Evolutionary conservation across 1,140 invertebrate genomes (phyloP).

Genomic region (Drosophila santomea): DNA sequence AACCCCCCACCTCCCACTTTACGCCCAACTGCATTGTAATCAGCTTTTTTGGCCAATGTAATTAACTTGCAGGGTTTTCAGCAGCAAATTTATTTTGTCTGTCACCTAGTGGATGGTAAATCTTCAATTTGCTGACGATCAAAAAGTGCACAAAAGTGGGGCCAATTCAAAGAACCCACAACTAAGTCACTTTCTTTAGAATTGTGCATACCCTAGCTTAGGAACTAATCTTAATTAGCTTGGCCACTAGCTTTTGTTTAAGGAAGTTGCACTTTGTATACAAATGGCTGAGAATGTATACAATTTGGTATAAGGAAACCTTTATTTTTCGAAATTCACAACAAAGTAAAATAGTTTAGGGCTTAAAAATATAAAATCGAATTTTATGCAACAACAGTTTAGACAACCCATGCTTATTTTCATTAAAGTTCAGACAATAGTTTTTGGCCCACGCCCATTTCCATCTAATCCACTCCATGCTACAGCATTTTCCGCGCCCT

Average conservation of each 20-base stretch:
- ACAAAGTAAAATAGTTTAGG: no score
- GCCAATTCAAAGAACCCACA: no score
- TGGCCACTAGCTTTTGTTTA: background rate
- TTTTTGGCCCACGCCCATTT: background rate
- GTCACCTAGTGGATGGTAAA: conserved; percentile 23
- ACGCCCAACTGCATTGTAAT: background rate
- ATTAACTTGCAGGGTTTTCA: conserved; percentile 26
- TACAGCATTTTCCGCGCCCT: background rate
- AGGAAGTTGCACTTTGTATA: background rate
- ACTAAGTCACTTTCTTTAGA: background rate
- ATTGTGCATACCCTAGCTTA: background rate
- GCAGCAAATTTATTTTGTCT: conserved; percentile 26
- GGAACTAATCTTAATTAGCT: background rate
- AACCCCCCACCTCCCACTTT: background rate
- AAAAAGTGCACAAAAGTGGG: background rate
- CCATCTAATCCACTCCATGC: conserved; percentile 1
- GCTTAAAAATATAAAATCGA: background rate
- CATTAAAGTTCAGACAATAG: background rate
- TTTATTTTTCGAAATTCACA: no score
- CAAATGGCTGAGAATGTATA: no score
- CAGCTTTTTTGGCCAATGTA: conserved; percentile 1
- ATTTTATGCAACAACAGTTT: background rate
- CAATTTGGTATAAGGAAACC: no score
- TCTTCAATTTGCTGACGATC: conserved; percentile 22
- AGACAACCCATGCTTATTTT: background rate